Percentiles rank a stretch among this genome's conserved stretches.
These are phyloP conservation scores for Anser cygnoides DNA, from an alignment of 2,113 vertebrate genomes.

Conservation along the genomic window DNA sequence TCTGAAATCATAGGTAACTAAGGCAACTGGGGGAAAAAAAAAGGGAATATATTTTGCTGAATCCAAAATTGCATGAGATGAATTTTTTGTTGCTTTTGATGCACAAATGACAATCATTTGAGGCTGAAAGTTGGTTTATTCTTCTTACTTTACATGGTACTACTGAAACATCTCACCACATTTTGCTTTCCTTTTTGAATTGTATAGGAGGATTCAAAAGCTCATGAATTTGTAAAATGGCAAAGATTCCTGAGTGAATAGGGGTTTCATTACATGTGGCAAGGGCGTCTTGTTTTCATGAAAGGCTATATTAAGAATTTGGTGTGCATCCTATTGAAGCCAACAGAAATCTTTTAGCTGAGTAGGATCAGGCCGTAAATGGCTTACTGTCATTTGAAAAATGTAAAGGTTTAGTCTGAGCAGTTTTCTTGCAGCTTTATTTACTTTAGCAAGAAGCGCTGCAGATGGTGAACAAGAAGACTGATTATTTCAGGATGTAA, in stretches of 20 bases:
- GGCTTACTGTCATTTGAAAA: background rate
- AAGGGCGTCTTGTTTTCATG: background rate
- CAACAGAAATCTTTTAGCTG: background rate
- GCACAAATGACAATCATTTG: background rate
- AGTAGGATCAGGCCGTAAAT: background rate
- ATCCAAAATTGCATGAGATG: background rate
- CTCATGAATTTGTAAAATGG: background rate
- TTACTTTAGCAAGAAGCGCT: conserved; percentile 8
- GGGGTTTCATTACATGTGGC: background rate
- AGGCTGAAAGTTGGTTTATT: background rate
- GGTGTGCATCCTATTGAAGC: background rate
- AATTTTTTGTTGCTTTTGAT: background rate
- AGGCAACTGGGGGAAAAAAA: conserved; percentile 32
- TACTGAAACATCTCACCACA: background rate
- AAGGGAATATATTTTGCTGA: background rate
- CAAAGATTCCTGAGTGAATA: conserved; percentile 12
- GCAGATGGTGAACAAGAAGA: background rate
- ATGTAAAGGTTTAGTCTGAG: background rate
- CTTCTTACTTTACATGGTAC: background rate
- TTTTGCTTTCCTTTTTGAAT: background rate
- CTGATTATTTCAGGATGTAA: conserved; percentile 3
- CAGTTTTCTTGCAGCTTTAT: conserved; percentile 13
- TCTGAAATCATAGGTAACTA: background rate
- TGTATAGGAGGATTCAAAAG: background rate
- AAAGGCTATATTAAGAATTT: background rate